Evolutionary conservation across 1,140 invertebrate genomes (phyloP), one percentile per base, ranked within the genome.

Genomic region (Zaprionus ornatus): DNA sequence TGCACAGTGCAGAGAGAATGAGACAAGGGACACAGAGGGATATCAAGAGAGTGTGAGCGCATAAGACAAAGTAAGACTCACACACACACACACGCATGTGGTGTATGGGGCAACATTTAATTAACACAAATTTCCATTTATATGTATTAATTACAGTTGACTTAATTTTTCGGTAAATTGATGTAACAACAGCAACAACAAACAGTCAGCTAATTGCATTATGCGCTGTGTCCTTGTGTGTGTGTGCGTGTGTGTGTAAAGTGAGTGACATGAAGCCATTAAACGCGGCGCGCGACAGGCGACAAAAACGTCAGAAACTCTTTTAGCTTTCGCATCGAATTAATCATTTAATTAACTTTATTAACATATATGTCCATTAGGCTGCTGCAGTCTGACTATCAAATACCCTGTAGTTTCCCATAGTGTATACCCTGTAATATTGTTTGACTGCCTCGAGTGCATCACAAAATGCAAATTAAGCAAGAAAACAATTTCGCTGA

Each of bases 71-170:
- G 29, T 10, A 10, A 32, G 10, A 10, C 29, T 10, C 29, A 32
- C 29, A 29, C 1, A 40, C 4, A n/a, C 37, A 40, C 13, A 40
- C 37, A 40, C 37, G 13, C 2, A n/a, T 56, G 63, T 50, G 12
- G 17, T 37, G 21, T 48, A 68, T 80, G 59, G 32, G 67, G 78
- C 73, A 70, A 79, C 76, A 85, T 77, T 86, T 86, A 86, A 86
- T 86, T 83, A 86, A 77, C 83, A 87, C 83, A 74, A 82, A 74
- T 80, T 87, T 80, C 77, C 80, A 87, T 86, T 83, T 80, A 86
- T 87, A 72, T 82, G 67, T 68, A 82, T 87, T 87, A 86, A 87
- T 86, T 87, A 87, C 83, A 74, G 63, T 55, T 82, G 76, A 77
- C 72, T 79, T 77, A 68, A 77, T 72, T 85, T 80, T 68, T 65